phyloP scores from a whole-genome alignment of 1,140 invertebrate genomes.

The Bombus terrestris region DNA sequence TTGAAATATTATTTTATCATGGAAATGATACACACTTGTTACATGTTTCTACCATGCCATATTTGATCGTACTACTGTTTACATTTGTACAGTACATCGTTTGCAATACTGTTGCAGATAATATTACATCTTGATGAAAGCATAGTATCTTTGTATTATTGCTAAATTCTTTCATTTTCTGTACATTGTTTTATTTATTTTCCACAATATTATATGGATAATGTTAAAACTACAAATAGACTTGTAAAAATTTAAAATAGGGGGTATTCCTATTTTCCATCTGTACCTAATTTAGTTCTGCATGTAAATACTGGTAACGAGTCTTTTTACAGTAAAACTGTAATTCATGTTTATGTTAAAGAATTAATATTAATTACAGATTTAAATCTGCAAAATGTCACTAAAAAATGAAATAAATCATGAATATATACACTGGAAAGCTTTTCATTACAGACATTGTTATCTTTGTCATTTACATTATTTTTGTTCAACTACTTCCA shows the following conservation, averaged over 20 bases:
- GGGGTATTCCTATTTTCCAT: constrained; percentile 42
- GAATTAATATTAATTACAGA: constrained; percentile 54
- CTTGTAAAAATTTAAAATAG: constrained; percentile 43
- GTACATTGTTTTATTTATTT: constrained; percentile 70
- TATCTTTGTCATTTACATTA: neutral
- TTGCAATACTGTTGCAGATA: constrained; percentile 39
- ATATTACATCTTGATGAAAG: constrained; percentile 38
- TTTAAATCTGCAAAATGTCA: constrained; percentile 58
- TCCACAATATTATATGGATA: constrained; percentile 39
- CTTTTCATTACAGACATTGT: constrained; percentile 26
- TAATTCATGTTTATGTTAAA: constrained; percentile 46
- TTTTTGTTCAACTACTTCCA: constrained; percentile 22
- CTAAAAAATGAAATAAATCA: constrained; percentile 55
- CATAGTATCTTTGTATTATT: constrained; percentile 53
- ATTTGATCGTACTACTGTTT: constrained; percentile 50
- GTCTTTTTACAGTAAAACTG: constrained; percentile 38
- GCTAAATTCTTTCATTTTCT: constrained; percentile 44
- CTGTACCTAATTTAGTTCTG: constrained; percentile 62
- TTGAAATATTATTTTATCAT: constrained; percentile 1
- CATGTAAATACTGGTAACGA: constrained; percentile 63
- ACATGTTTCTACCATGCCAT: constrained; percentile 64
- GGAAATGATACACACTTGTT: constrained; percentile 53
- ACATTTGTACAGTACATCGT: constrained; percentile 61
- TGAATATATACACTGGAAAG: constrained; percentile 29
- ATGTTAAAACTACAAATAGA: constrained; percentile 41